Percentiles rank a stretch among this genome's conserved stretches.
Conservation (phyloP, 2,797 vertebrate species). For the Vespertilio murinus region DNA sequence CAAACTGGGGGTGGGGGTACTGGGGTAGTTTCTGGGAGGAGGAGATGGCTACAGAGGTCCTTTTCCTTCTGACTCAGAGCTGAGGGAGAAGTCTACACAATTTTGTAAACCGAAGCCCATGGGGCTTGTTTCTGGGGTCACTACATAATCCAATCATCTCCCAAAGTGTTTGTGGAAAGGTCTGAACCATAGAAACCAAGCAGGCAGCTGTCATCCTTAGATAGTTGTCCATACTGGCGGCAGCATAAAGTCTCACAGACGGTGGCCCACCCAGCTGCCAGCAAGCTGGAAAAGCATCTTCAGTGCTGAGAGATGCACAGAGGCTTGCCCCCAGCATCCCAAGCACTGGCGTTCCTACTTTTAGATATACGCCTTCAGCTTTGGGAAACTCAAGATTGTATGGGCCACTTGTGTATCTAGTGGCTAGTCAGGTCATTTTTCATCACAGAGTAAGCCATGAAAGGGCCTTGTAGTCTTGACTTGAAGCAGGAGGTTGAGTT, state of each 20-base stretch:
- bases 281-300: neutral
- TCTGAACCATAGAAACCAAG: neutral
- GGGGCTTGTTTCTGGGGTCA: neutral
- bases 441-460: neutral
- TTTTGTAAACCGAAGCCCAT: neutral
- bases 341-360: fast-evolving
- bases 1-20: fast-evolving
- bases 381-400: neutral
- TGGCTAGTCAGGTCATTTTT: neutral
- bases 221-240: neutral
- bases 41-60: neutral
- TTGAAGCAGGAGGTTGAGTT: neutral
- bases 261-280: too few relatives aligned
- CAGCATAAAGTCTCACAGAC: neutral
- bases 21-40: neutral
- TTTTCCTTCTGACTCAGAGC: neutral
- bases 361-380: neutral
- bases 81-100: neutral
- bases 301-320: neutral
- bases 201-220: neutral
- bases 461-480: neutral
- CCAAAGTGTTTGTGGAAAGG: neutral
- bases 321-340: neutral
- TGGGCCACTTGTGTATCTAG: neutral
- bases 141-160: neutral